Base-by-base conservation (phyloP, 2,888 invertebrate genomes). In the Vanessa cardui region DNA sequence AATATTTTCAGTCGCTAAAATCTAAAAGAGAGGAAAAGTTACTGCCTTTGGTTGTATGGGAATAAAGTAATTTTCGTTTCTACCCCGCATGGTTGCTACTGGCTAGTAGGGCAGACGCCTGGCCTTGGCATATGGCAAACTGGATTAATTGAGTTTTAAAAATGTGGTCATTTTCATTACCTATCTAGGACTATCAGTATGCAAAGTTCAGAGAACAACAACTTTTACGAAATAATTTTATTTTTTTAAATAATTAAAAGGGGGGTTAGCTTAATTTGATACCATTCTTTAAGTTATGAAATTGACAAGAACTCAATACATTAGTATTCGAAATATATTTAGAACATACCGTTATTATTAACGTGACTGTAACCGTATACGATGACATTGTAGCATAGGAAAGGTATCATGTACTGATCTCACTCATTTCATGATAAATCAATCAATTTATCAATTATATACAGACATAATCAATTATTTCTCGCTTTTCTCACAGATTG, bases 1-100 rank as follows among this genome's bases (percentile, higher is more conserved):
- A 33, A 58, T 47, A 39, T 54, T 64, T 33, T 50, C 26, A 33
- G 59, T 47, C 26, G 61, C n/a, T 4, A 61, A 52, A 21, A 39
- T 26, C 63, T 59, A 46, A 26, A 63, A 49, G 1, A 54, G 26
- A 31, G 62, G 4, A 47, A 64, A 69, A 50, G 20, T 50, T 39
- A 62, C 45, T 12, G n/a, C 31, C 4, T 16, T 31, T 58, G 45
- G 20, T 6, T 39, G 20, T 39, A 1, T 9, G 9, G 3, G 39
- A 26, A 49, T 18, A 16, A 21, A 15, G 26, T 8, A 9, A 56
- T 56, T 56, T 56, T 33, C 12, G 8, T 39, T 39, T 12, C 39
- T 39, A 39, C 8, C 12, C 39, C 12, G 39, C 12, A 12, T 39
- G 7, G 8, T 39, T 39, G 9, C 39, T 12, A 12, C 39, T 1